These are phyloP conservation scores for Platorchestia sp. DNA, from an alignment of 1,140 invertebrate species.

Conservation along the genomic window DNA sequence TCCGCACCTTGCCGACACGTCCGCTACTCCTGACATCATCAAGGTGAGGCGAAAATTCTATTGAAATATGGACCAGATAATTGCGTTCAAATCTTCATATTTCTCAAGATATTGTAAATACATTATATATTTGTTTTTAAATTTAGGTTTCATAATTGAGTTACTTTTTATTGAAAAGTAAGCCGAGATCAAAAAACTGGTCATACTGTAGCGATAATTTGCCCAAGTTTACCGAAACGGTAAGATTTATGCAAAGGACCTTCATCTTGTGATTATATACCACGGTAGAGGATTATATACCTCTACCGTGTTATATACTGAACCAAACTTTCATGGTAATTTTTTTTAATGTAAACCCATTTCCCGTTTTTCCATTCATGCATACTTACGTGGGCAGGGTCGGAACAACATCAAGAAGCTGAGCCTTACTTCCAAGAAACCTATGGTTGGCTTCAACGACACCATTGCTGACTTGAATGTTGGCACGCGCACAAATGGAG, in stretches of 20 bases:
- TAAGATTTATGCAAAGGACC: too few relatives aligned
- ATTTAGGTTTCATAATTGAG: not conserved
- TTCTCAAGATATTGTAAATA: not conserved
- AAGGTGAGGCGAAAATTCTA: conserved; percentile 56
- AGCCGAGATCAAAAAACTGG: too few relatives aligned
- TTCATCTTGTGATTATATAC: too few relatives aligned
- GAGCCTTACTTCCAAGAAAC: conserved; percentile 58
- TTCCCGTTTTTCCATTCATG: too few relatives aligned
- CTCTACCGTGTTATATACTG: too few relatives aligned
- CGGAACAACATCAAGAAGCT: conserved; percentile 63
- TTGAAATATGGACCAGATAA: too few relatives aligned
- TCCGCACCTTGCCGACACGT: conserved; percentile 58
- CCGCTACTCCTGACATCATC: conserved; percentile 66
- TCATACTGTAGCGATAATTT: too few relatives aligned
- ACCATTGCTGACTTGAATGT: conserved; percentile 70
- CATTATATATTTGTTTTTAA: not conserved
- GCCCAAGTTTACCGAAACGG: too few relatives aligned
- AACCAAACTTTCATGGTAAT: too few relatives aligned
- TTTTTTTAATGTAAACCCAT: too few relatives aligned
- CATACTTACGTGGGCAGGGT: conserved; percentile 56
- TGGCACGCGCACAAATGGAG: conserved; percentile 24
- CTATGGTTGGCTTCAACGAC: conserved; percentile 68
- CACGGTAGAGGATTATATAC: too few relatives aligned
- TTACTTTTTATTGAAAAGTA: not conserved
- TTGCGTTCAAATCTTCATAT: too few relatives aligned